Percentiles rank a stretch among this genome's conserved stretches.
Evolutionary conservation across 2,888 invertebrate species (phyloP).

Genomic region (Lydus trimaculatus): DNA sequence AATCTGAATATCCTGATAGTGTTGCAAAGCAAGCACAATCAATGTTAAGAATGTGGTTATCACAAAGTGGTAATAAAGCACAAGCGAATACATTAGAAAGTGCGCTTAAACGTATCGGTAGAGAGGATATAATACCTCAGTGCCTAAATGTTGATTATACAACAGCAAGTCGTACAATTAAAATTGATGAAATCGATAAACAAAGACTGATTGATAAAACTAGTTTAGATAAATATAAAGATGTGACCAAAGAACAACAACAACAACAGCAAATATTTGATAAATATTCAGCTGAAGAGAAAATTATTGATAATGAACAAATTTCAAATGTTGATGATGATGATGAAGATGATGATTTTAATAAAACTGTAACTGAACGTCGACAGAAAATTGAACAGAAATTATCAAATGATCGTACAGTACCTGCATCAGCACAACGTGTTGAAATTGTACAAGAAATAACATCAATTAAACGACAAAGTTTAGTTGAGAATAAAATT

Average conservation of each 20-base stretch:
- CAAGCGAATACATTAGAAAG: constrained; percentile 73
- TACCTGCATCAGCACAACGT: constrained; percentile 77
- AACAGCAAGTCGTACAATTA: constrained; percentile 48
- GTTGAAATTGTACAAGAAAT: constrained; percentile 75
- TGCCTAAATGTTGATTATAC: constrained; percentile 72
- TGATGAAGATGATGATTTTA: constrained; percentile 69
- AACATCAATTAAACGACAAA: constrained; percentile 65
- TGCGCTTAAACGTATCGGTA: constrained; percentile 83
- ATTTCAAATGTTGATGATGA: constrained; percentile 67
- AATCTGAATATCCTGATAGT: constrained; percentile 81
- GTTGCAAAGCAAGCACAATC: constrained; percentile 79
- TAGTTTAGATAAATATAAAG: constrained; percentile 47
- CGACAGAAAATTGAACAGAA: constrained; percentile 79
- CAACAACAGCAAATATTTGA: constrained; percentile 65
- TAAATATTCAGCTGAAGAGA: constrained; percentile 83
- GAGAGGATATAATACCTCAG: constrained; percentile 90
- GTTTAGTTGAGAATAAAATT: constrained; percentile 62
- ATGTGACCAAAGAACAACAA: constrained; percentile 11
- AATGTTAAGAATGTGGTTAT: constrained; percentile 68
- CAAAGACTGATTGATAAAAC: constrained; percentile 63
- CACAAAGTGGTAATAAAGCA: constrained; percentile 63
- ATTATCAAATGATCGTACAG: constrained; percentile 71
- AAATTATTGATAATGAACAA: constrained; percentile 66
- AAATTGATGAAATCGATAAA: constrained; percentile 62
- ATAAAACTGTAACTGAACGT: constrained; percentile 78